Base-by-base conservation (phyloP, 2,888 invertebrate species). In the Torymus auratus region DNA sequence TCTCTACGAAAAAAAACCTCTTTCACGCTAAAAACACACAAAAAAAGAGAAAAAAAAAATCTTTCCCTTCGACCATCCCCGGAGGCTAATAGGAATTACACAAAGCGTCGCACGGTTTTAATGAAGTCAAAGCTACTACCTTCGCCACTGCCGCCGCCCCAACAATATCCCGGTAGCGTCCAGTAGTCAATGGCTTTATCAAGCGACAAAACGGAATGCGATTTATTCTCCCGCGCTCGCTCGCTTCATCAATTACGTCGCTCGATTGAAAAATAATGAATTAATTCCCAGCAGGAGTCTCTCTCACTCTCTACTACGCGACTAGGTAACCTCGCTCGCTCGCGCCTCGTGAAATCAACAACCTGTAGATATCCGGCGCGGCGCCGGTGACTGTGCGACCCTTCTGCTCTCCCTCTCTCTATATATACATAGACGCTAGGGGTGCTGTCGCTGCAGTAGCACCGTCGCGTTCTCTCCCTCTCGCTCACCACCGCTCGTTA, bases 361-460 rank as follows among this genome's bases (percentile, higher is more conserved):
- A 88, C 88, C 87, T 88, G 88, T 88, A 87, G 88, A 87, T 85
- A 83, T 83, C 82, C 77, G 74, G 73, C 78, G 73, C 71, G 80
- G 73, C 71, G 80, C n/a, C 41, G 41, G 41, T 41, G 41, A 5
- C 17, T 17, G 50, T 74, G 28, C 53, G 41, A 5, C 62, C 52
- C 62, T 41, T 58, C n/a, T 23, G 14, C 15, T 15, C 15, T 28
- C 14, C 68, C 68, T 20, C 68, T 55, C 68, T 68, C 7, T 20
- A 41, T 41, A 41, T 41, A 41, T 41, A 41, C 41, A 41, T 41
- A 41, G 41, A 41, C 41, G 41, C 41, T 41, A 41, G 41, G 41
- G 41, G 41, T 41, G 41, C 14, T 68, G 17, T n/a, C 17, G 12
- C 67, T 14, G 41, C 2, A 52, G 7, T 50, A 5, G 65, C 17